phyloP scores from a whole-genome alignment of 1,140 invertebrate species.

The Muscidifurax raptorellus region DNA sequence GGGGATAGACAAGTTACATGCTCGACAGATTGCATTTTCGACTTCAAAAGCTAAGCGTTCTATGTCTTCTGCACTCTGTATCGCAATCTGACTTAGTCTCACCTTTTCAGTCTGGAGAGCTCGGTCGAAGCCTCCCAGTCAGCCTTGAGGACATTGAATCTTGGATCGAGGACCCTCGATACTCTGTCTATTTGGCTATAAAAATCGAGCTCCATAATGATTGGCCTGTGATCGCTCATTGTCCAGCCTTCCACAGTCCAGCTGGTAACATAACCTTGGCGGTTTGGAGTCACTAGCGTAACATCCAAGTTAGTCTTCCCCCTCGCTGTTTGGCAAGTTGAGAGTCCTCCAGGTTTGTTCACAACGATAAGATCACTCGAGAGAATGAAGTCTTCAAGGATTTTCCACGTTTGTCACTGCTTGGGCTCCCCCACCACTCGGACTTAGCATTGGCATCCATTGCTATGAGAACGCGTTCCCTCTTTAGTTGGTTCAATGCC shows the following conservation, averaged over 20 bases:
- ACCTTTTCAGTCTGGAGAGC: too few relatives aligned
- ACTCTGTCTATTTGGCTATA: neutral
- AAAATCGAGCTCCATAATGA: neutral
- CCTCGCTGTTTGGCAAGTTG: neutral
- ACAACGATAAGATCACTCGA: neutral
- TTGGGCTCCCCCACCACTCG: neutral
- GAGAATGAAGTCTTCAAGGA: conserved; percentile 7
- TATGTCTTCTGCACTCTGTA: neutral
- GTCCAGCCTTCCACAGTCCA: too few relatives aligned
- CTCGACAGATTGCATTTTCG: neutral
- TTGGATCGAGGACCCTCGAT: neutral
- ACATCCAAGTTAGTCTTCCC: conserved; percentile 31
- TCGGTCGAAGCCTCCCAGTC: neutral
- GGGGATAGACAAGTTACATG: neutral
- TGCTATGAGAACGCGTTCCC: neutral
- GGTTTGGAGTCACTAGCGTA: neutral
- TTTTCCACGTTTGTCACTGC: neutral
- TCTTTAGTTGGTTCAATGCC: neutral
- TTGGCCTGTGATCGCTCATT: neutral
- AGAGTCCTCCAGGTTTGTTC: neutral
- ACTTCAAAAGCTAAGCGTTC: neutral
- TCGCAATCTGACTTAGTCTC: too few relatives aligned
- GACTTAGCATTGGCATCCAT: neutral
- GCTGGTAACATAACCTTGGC: neutral
- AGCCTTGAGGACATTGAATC: neutral